Base-by-base conservation (phyloP, 1,140 invertebrate species). In the Drosophila saltans region DNA sequence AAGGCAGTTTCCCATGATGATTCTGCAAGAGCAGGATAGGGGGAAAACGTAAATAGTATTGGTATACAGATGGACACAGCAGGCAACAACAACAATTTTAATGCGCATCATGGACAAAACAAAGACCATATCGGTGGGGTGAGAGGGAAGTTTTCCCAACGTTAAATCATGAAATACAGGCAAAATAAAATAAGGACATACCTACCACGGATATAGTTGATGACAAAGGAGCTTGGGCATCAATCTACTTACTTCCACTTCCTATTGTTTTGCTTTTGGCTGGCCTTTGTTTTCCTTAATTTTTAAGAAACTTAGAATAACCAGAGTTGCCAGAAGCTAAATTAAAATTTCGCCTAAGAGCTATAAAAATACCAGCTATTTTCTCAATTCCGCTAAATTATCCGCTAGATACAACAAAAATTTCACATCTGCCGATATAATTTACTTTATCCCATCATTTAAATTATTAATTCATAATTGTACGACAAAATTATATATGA, bases 1-100 rank as follows among this genome's bases (percentile, higher is more conserved):
- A 43, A 95, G 92, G 84, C 94, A 95, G 90, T 95, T 95, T 64
- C 94, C 94, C 94, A 95, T 95, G 71, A 58, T 69, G 30, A 21
- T 21, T 39, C 57, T 59, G 33, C 16, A 40, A 3, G 9, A 59
- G 30, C 8, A 59, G 8, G 21, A 59, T 40, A 24, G 10, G 30
- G 11, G 30, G 2, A 39, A 58, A 21, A 10, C 2, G 8, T 40
- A 24, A 40, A 10, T 24, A 26, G 45, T 24, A 9, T 48, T 48
- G 45, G 45, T 48, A 2, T 26, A 52, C 45, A 52, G 45, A 52
- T 8, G 21, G 43, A 24, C 3, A 21, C 43, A 24, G n/a, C 43
- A 21, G 39, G 39, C 45, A n/a, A 43, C 45, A 52, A 48, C 16
- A 48, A 26, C 45, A 52, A 52, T 26, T 48, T 52, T 52, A 52